These are phyloP conservation scores for Pseudonaja textilis DNA, from an alignment of 2,113 vertebrate species.

Conservation along the genomic window DNA sequence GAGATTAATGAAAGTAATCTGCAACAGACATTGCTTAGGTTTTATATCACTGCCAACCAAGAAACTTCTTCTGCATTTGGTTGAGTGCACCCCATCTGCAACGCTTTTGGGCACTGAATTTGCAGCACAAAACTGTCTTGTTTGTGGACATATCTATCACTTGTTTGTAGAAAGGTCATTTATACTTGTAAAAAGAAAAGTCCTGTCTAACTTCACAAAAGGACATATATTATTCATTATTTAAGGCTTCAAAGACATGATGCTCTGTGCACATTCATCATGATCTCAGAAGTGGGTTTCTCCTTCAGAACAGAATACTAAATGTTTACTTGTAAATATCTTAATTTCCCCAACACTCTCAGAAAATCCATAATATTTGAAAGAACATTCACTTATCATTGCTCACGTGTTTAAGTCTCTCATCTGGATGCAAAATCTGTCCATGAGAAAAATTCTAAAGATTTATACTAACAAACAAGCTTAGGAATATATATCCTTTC, in stretches of 20 bases:
- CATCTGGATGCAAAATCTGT: constrained; percentile 18
- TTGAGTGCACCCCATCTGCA: background rate
- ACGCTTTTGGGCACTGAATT: background rate
- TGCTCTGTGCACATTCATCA: constrained; percentile 6
- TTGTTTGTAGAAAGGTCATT: constrained; percentile 14
- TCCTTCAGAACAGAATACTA: constrained; percentile 7
- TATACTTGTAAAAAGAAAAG: constrained; percentile 8
- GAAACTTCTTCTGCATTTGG: constrained; percentile 1
- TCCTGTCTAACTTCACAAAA: constrained; percentile 22
- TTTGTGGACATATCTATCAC: background rate
- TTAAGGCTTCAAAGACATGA: background rate
- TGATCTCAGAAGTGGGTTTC: constrained; percentile 29
- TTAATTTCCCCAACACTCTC: constrained; percentile 20
- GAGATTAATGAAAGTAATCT: constrained; percentile 36
- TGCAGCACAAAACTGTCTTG: background rate
- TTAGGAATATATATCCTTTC: background rate
- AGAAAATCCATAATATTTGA: constrained; percentile 30
- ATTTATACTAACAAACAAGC: constrained; percentile 1
- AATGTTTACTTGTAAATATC: constrained; percentile 24
- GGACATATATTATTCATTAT: constrained; percentile 35
- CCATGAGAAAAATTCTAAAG: background rate
- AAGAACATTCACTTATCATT: background rate
- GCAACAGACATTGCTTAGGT: constrained; percentile 10
- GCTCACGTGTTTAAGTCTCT: constrained; percentile 2
- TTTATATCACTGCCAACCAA: constrained; percentile 27